Conservation (phyloP, 2,797 vertebrate species). For the Periparus ater region DNA sequence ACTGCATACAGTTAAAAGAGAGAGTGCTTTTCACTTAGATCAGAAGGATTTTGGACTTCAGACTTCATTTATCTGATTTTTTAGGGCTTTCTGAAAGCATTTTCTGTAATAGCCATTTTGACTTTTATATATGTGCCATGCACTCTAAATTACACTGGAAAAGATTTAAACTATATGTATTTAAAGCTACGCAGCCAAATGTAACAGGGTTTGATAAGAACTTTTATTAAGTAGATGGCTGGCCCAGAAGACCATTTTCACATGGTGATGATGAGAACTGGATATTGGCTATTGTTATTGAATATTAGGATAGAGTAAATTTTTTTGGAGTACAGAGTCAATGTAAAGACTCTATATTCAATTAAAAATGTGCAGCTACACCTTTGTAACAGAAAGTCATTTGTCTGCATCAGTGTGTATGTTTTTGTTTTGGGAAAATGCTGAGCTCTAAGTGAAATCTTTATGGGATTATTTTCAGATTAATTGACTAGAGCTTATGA, state of each 20-base stretch:
- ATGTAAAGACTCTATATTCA: neutral
- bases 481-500: slow-evolving; percentile 49
- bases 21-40: neutral
- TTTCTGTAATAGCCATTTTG: neutral
- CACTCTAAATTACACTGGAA: neutral
- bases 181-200: neutral
- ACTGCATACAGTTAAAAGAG: neutral
- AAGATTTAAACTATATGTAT: neutral
- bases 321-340: neutral
- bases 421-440: neutral
- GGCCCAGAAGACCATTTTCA: neutral
- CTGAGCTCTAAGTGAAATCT: slow-evolving; percentile 36
- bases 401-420: neutral
- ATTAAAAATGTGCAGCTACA: neutral
- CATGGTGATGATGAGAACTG: neutral
- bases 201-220: neutral
- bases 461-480: slow-evolving; percentile 50
- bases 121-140: neutral
- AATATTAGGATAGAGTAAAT: neutral
- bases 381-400: neutral
- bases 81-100: neutral
- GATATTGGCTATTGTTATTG: neutral
- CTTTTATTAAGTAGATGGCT: neutral
- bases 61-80: neutral
- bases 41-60: neutral